Percentiles rank a stretch among this genome's conserved stretches.
phyloP scores from a whole-genome alignment of 2,888 invertebrate species.

The Nomada hirtipes region DNA sequence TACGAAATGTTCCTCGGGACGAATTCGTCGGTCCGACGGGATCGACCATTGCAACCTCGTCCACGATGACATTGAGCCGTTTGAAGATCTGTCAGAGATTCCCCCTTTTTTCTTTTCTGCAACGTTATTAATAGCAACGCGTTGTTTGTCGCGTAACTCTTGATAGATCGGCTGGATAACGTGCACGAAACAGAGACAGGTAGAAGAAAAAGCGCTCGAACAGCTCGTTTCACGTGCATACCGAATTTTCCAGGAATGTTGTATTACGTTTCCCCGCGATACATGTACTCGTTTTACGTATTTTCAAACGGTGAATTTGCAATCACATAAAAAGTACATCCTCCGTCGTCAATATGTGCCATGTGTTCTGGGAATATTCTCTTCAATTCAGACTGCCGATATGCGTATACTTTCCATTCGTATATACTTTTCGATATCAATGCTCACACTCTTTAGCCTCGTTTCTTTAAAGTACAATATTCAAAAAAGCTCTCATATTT shows the following conservation, averaged over 20 bases:
- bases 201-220: constrained; percentile 2
- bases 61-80: constrained; percentile 12
- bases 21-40: neutral
- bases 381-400: neutral
- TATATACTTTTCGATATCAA: neutral
- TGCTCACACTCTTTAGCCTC: neutral
- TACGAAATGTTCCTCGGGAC: neutral
- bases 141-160: constrained; percentile 13
- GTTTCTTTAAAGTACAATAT: neutral
- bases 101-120: neutral
- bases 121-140: constrained; percentile 28
- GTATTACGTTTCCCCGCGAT: constrained; percentile 6
- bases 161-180: constrained; percentile 17
- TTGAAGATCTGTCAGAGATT: constrained; percentile 16
- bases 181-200: neutral
- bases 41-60: neutral
- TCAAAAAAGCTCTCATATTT: constrained; percentile 12
- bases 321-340: neutral
- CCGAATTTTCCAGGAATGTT: constrained; percentile 31
- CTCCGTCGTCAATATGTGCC: neutral
- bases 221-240: neutral
- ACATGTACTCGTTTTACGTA: neutral
- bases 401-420: too few species aligned
- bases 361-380: neutral
- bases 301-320: neutral